phyloP scores from a whole-genome alignment of 2,113 vertebrate genomes.

The Craseonycteris thonglongyai region DNA sequence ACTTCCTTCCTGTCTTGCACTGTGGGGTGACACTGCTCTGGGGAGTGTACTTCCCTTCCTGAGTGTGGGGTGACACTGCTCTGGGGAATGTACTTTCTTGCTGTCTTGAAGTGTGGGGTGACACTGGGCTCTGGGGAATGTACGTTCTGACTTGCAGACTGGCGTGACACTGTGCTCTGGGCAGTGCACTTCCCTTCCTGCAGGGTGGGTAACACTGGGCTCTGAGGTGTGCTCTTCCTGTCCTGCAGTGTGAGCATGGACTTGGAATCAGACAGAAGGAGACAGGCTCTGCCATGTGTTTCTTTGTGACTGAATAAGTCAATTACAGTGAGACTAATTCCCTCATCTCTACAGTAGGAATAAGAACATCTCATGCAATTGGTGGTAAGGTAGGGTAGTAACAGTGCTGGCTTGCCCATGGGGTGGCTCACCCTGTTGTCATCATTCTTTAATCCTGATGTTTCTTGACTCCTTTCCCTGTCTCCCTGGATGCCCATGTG shows the following conservation, averaged over 20 bases:
- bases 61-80: not conserved
- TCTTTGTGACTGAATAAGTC: not conserved
- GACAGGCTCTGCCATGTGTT: not conserved
- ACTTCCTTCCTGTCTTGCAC: no score
- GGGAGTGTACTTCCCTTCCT: not conserved
- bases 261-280: not conserved
- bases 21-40: not conserved
- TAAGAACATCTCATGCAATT: not conserved
- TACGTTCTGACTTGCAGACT: no score
- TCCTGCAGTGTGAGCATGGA: not conserved
- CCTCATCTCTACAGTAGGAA: not conserved
- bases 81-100: not conserved
- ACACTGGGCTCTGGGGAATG: not conserved
- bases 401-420: not conserved
- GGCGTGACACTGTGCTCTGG: not conserved
- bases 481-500: not conserved
- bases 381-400: not conserved
- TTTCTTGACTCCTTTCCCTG: not conserved
- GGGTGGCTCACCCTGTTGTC: no score
- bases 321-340: not conserved
- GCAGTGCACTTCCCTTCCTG: not conserved
- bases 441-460: not conserved
- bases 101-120: not conserved
- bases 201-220: not conserved
- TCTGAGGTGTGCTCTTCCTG: not conserved